Evolutionary conservation across 2,888 invertebrate genomes (phyloP).

Genomic region (Drosophila imparisetae): DNA sequence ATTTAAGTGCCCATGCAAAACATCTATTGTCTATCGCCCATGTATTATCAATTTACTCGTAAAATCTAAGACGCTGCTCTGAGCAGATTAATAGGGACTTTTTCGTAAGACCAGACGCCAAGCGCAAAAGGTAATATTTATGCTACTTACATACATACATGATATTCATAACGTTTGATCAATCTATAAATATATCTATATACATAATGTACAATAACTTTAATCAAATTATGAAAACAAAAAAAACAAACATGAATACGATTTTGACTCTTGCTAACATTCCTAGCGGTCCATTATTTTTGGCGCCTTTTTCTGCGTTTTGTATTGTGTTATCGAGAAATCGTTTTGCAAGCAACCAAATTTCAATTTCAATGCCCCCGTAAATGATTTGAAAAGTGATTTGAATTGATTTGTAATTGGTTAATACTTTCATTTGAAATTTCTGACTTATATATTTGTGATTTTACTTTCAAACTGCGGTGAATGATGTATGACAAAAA

Average conservation of each 20-base stretch:
- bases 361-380: slow-evolving; percentile 41
- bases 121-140: slow-evolving; percentile 71
- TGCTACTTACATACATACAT: slow-evolving; percentile 45
- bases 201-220: slow-evolving; percentile 43
- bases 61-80: slow-evolving; percentile 34
- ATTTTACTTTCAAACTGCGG: slow-evolving; percentile 67
- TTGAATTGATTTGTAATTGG: slow-evolving; percentile 23
- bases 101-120: slow-evolving; percentile 41
- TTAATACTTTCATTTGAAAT: slow-evolving; percentile 42
- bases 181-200: slow-evolving; percentile 25
- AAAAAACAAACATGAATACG: slow-evolving; percentile 35
- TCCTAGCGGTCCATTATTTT: slow-evolving; percentile 50
- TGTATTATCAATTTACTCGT: slow-evolving; percentile 41
- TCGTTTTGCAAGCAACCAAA: slow-evolving; percentile 53
- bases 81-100: slow-evolving; percentile 42
- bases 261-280: slow-evolving; percentile 54
- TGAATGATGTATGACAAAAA: slow-evolving; percentile 52
- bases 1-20: slow-evolving; percentile 40
- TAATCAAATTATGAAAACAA: slow-evolving; percentile 7
- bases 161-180: slow-evolving; percentile 16
- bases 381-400: slow-evolving; percentile 32
- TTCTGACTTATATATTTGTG: slow-evolving; percentile 18
- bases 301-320: slow-evolving; percentile 58
- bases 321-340: slow-evolving; percentile 52
- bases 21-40: slow-evolving; percentile 34